phyloP scores from a whole-genome alignment of 2,113 vertebrate species.

The Microcebus ravelobensis region DNA sequence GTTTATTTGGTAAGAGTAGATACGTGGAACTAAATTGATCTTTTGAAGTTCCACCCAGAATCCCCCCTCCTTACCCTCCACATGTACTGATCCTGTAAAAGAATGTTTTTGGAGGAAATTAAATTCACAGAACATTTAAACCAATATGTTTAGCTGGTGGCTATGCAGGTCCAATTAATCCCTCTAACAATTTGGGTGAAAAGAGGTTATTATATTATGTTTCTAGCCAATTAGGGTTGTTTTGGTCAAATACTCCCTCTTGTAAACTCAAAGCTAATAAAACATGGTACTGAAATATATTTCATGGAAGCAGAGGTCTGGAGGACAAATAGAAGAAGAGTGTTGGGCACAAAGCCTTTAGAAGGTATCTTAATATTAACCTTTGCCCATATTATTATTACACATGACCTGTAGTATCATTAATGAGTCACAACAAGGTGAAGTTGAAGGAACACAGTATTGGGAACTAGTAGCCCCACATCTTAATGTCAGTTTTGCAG shows the following conservation, averaged over 20 bases:
- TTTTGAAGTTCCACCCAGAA: conserved; percentile 69
- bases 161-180: conserved; percentile 82
- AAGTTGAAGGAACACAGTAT: not conserved
- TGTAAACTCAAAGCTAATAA: conserved; percentile 82
- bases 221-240: conserved; percentile 82
- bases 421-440: not conserved
- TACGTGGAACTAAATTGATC: conserved; percentile 79
- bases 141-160: conserved; percentile 81
- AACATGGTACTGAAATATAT: conserved; percentile 68
- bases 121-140: conserved; percentile 79
- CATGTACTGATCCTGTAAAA: conserved; percentile 54
- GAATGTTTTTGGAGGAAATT: conserved; percentile 79
- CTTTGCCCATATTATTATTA: not conserved
- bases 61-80: not conserved
- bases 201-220: conserved; percentile 84
- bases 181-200: conserved; percentile 82
- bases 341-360: not conserved
- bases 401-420: not conserved
- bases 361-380: not conserved
- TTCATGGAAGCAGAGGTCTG: not conserved
- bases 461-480: not conserved
- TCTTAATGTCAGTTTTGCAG: not conserved
- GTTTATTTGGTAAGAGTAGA: conserved; percentile 74
- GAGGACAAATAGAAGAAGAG: not conserved
- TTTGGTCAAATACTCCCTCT: conserved; percentile 79